phyloP scores from a whole-genome alignment of 1,140 invertebrate genomes.

The Apocrypta bakeri region DNA sequence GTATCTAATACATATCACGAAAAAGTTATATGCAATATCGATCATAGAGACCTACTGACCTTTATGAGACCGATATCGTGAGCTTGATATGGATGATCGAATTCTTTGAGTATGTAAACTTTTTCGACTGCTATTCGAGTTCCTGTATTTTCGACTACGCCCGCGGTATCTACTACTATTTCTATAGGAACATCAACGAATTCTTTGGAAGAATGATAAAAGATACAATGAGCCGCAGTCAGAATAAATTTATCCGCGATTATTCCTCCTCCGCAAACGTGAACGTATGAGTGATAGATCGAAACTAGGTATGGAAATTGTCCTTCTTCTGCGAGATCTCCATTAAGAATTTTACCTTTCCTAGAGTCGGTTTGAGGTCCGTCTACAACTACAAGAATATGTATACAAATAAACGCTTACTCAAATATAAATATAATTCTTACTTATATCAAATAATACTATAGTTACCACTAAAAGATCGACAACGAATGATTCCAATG shows the following conservation, averaged over 20 bases:
- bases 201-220: not conserved
- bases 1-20: no score
- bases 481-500: no score
- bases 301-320: not conserved
- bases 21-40: no score
- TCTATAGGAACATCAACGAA: not conserved
- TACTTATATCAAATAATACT: no score
- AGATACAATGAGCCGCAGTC: conserved; percentile 74
- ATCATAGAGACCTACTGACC: no score
- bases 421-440: no score
- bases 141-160: not conserved
- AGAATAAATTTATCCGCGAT: conserved; percentile 68
- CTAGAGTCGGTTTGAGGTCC: no score
- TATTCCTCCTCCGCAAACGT: conserved; percentile 69
- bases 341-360: not conserved
- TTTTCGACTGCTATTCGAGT: not conserved
- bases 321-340: not conserved
- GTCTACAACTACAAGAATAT: no score
- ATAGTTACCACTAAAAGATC: no score
- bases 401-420: no score
- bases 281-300: not conserved
- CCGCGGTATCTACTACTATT: not conserved
- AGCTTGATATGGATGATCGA: no score
- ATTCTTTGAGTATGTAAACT: not conserved
- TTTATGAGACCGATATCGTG: not conserved